Conservation (phyloP, 2,797 vertebrate species). For the Linurgus olivaceus region DNA sequence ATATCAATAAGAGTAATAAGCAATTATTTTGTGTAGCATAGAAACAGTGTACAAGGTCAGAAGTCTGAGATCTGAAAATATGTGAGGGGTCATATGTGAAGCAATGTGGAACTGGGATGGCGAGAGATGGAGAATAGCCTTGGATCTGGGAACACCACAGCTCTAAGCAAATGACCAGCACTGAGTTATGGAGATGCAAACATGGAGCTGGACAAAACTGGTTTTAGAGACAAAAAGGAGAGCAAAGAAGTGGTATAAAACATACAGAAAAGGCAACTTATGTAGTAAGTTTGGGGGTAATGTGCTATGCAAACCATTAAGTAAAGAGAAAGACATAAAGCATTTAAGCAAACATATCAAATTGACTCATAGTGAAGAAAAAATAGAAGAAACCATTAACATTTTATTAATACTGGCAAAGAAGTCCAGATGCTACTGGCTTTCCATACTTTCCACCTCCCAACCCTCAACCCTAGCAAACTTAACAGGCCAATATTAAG, state of each 20-base stretch:
- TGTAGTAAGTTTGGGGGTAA: neutral
- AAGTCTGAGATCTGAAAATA: neutral
- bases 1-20: neutral
- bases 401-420: neutral
- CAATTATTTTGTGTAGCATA: neutral
- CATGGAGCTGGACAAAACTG: neutral
- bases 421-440: neutral
- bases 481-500: neutral
- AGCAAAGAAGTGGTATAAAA: neutral
- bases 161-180: neutral
- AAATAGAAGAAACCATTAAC: neutral
- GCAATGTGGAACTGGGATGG: neutral
- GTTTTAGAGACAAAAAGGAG: neutral
- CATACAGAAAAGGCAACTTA: neutral
- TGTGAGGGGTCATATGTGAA: neutral
- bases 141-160: neutral
- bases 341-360: neutral
- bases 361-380: neutral
- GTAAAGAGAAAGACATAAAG: neutral
- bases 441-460: rapidly evolving
- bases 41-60: rapidly evolving
- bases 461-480: neutral
- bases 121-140: neutral
- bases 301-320: neutral
- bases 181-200: neutral